Evolutionary conservation across 2,797 vertebrate species (phyloP).

Genomic region (Periophthalmus magnuspinnatus): DNA sequence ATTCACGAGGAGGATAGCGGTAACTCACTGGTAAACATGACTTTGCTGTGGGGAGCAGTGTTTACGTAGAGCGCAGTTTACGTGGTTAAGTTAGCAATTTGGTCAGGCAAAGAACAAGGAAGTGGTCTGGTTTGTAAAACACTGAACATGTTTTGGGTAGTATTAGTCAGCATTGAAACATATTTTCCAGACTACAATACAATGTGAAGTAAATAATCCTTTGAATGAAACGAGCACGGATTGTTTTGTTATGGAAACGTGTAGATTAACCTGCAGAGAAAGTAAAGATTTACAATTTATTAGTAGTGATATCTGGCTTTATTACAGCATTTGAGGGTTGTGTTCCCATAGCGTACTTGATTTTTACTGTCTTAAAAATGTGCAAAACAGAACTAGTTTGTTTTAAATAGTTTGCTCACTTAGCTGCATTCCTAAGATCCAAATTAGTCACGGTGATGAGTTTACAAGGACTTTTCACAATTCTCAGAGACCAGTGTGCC

Average conservation of each 20-base stretch:
- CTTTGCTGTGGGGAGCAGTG: neutral
- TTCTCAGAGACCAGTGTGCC: too few species aligned
- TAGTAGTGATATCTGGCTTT: neutral
- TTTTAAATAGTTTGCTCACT: too few species aligned
- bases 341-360: too few species aligned
- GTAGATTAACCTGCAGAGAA: neutral
- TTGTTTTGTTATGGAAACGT: neutral
- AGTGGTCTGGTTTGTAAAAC: neutral
- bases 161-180: neutral
- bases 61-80: neutral
- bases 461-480: too few species aligned
- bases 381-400: too few species aligned
- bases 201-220: too few species aligned
- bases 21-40: too few species aligned
- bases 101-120: neutral
- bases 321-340: too few species aligned
- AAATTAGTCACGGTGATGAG: too few species aligned
- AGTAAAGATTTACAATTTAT: neutral
- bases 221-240: neutral
- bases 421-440: too few species aligned
- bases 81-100: constrained; percentile 4
- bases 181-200: neutral
- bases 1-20: neutral
- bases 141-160: neutral
- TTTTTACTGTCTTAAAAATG: too few species aligned